A percentile compares a stretch with the other conserved stretches of the same genome.
Conservation (phyloP, 2,888 invertebrate species). For the Acholoe squamosa region DNA sequence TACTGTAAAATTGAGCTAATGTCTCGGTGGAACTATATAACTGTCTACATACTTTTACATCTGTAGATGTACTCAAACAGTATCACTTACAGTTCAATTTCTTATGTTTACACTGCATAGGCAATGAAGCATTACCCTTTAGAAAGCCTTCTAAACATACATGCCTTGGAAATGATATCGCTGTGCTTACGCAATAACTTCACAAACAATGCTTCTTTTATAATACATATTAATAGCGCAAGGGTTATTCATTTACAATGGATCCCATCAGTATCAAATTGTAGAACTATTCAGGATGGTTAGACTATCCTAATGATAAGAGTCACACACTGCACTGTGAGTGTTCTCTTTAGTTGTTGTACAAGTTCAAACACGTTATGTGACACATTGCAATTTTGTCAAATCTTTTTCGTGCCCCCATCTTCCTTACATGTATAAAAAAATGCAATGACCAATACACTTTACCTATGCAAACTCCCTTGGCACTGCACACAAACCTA, state of each 20-base stretch:
- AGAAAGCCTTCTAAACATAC: neutral
- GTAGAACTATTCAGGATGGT: neutral
- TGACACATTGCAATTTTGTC: neutral
- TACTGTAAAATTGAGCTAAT: neutral
- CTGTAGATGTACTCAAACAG: slow-evolving; percentile 19
- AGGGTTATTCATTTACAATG: slow-evolving; percentile 19
- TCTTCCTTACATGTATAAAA: too few species aligned
- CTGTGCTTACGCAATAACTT: neutral
- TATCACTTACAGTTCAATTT: neutral
- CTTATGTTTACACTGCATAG: neutral
- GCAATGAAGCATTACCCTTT: neutral
- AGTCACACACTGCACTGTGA: slow-evolving; percentile 12
- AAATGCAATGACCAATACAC: too few species aligned
- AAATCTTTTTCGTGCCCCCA: too few species aligned
- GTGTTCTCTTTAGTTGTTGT: slow-evolving; percentile 4
- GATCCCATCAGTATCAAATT: neutral
- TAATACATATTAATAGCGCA: neutral
- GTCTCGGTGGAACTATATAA: neutral
- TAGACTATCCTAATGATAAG: neutral
- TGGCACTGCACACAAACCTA: neutral
- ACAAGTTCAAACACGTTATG: neutral
- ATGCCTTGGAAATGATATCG: neutral
- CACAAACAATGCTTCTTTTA: neutral
- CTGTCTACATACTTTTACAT: slow-evolving; percentile 6
- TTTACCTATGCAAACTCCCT: neutral